A percentile compares a stretch with the other conserved stretches of the same genome.
phyloP scores from a whole-genome alignment of 1,140 invertebrate genomes.

The Drosophila kohkoa region DNA sequence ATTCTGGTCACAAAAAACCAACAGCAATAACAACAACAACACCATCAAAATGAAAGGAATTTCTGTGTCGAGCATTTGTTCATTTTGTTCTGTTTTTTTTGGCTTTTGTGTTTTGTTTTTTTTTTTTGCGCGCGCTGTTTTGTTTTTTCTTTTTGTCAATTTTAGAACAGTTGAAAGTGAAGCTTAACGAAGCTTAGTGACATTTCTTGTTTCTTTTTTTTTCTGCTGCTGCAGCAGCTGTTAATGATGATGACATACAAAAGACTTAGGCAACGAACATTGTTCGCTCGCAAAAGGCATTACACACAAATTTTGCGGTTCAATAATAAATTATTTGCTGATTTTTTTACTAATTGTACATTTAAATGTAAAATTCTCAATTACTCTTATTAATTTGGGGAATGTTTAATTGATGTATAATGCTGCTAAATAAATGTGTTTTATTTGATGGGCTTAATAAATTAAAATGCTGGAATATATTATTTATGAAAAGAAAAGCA shows the following conservation, averaged over 20 bases:
- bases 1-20: constrained; percentile 69
- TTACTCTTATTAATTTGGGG: no score
- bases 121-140: neutral
- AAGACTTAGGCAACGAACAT: constrained; percentile 66
- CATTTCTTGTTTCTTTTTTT: constrained; percentile 33
- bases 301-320: neutral
- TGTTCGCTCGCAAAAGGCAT: neutral
- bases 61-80: constrained; percentile 48
- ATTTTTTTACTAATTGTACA: constrained; percentile 1
- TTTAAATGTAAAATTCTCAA: no score
- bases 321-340: neutral
- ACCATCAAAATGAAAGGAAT: constrained; percentile 59
- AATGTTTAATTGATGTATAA: no score
- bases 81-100: constrained; percentile 36
- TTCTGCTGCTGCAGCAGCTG: constrained; percentile 42
- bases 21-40: constrained; percentile 40
- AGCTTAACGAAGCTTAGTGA: constrained; percentile 51
- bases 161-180: constrained; percentile 57
- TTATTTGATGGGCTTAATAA: no score
- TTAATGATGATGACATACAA: constrained; percentile 63
- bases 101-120: constrained; percentile 5
- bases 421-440: no score
- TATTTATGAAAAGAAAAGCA: no score
- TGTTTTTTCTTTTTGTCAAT: constrained; percentile 9
- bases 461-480: no score